A percentile compares a stretch with the other conserved stretches of the same genome.
Conservation (phyloP, 2,888 invertebrate species). For the Trachelus troglodyta region DNA sequence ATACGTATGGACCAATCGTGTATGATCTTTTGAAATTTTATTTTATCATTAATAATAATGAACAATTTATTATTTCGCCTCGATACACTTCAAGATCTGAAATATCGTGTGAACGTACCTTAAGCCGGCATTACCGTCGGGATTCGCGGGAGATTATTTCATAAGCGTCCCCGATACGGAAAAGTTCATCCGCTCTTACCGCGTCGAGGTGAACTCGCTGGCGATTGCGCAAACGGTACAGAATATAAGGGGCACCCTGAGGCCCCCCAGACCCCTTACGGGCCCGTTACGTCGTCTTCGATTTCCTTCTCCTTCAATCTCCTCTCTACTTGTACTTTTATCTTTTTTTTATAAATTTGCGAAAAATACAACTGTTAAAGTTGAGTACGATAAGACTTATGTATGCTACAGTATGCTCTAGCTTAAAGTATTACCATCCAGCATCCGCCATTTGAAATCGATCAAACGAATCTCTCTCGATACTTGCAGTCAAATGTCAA, state of each 20-base stretch:
- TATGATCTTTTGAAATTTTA: not conserved
- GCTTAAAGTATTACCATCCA: not conserved
- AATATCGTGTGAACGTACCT: constrained; percentile 5
- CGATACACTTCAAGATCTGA: not conserved
- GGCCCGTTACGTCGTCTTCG: constrained; percentile 2
- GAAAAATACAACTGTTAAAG: not conserved
- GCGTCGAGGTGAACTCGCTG: constrained; percentile 36
- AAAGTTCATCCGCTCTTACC: constrained; percentile 55
- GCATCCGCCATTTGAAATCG: not conserved
- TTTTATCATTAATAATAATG: not conserved
- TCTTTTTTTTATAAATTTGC: not conserved
- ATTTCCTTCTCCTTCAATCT: not conserved
- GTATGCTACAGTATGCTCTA: not conserved
- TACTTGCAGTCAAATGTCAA: not conserved
- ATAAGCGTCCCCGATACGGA: constrained; percentile 60
- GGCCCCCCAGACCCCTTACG: not conserved
- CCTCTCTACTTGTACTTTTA: not conserved
- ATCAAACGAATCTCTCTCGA: not conserved
- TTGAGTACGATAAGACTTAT: not conserved
- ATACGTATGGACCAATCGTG: not conserved
- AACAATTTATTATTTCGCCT: not conserved
- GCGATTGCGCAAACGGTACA: constrained; percentile 43
- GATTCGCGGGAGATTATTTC: constrained; percentile 53
- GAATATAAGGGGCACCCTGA: constrained; percentile 1
- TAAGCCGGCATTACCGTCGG: constrained; percentile 4